Conservation (phyloP, 2,797 vertebrate species). For the Tinamus major region DNA sequence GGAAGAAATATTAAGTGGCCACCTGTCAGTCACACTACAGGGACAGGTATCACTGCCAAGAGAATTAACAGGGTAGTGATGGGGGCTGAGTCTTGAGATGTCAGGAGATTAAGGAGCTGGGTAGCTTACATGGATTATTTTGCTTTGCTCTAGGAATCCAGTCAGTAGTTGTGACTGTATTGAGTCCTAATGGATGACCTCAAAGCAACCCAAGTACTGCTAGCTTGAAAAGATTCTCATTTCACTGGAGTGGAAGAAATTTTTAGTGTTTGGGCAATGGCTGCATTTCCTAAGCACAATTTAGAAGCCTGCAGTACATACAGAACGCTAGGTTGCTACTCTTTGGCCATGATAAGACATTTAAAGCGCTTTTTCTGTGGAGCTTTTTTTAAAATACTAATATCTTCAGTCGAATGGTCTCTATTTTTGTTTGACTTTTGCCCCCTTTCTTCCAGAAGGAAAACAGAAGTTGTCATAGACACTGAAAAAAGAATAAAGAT, state of each 20-base stretch:
- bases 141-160: too few relatives aligned
- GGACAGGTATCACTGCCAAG: too few relatives aligned
- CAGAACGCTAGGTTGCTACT: background rate
- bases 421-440: background rate
- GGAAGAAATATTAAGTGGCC: background rate
- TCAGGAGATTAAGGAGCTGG: background rate
- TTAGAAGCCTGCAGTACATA: background rate
- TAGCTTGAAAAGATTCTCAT: background rate
- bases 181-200: background rate
- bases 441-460: background rate
- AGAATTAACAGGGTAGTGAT: background rate
- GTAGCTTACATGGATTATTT: background rate
- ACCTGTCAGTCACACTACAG: too few relatives aligned
- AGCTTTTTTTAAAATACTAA: slow-evolving; percentile 28
- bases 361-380: slow-evolving; percentile 7
- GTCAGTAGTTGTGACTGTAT: background rate
- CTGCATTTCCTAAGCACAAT: fast-evolving
- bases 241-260: background rate
- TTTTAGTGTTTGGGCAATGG: background rate
- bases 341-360: background rate
- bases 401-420: background rate
- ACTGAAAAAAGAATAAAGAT: background rate
- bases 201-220: background rate
- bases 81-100: background rate
- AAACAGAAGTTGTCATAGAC: background rate